Base-by-base conservation (phyloP, 2,113 vertebrate species). In the Salvelinus fontinalis region DNA sequence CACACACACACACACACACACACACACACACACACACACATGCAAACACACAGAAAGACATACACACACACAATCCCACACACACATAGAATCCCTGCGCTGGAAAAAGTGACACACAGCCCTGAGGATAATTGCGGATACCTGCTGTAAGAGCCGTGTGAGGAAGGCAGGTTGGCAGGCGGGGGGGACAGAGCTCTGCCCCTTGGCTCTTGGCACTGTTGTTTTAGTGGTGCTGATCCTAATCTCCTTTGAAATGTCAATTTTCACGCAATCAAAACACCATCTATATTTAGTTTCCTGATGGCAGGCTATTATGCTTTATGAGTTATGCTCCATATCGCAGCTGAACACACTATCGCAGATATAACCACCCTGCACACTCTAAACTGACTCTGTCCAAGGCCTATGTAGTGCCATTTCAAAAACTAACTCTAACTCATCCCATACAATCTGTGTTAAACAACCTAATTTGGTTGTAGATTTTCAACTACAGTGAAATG, bases 191-290 rank as follows among this genome's bases (percentile, higher is more conserved):
- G 39, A 44, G 39, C 39, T 44, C 57, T 74, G 75, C 69, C 82
- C 62, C 70, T 22, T 54, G 31, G 82, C 70, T 79, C 64, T 68
- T 44, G 39, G 9, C 69, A 22, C 5, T 77, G 78, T 85, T 83
- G 48, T 80, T 73, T 84, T 80, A 86, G 73, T 80, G 75, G 5
- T 67, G 14, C 29, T 74, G 79, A 83, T 83, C 62, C 59, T 81
- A 78, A 79, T 80, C 71, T 77, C 72, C 62, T 80, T 78, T 84
- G 76, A 86, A 83, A 83, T 80, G 80, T 78, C 73, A 78, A 75
- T 80, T 82, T 82, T 78, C 39, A 76, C 39, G 44, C 79, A 84
- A 79, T 80, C 75, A 84, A 79, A 83, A 79, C 81, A 83, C 71
- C 74, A 65, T 83, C 71, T 82, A 73, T 75, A 79, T 81, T 83